These are phyloP conservation scores for Lutjanus campechanus DNA, from an alignment of 2,797 vertebrate species.

Conservation along the genomic window DNA sequence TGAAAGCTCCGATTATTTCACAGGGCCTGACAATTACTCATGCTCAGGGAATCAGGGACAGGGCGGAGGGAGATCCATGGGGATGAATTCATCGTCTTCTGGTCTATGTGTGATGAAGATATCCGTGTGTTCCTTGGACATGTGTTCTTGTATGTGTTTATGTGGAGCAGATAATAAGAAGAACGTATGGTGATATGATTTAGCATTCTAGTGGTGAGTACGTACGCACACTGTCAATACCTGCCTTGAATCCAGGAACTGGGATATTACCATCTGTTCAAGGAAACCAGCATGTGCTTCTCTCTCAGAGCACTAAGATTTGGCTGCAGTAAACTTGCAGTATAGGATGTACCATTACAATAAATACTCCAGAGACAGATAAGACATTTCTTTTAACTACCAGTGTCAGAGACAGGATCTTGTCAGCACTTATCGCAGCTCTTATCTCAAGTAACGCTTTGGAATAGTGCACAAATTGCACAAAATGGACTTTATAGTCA, in stretches of 20 bases:
- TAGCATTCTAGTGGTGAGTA: slow-evolving; percentile 43
- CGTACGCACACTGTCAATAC: slow-evolving; percentile 48
- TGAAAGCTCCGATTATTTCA: slow-evolving; percentile 85
- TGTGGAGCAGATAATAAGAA: slow-evolving; percentile 13
- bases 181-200: slow-evolving; percentile 7
- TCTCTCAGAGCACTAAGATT: slow-evolving; percentile 24
- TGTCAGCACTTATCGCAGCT: slow-evolving; percentile 48
- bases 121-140: slow-evolving; percentile 31
- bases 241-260: slow-evolving; percentile 54
- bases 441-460: slow-evolving; percentile 36
- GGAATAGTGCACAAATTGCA: slow-evolving; percentile 45
- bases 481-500: slow-evolving; percentile 31
- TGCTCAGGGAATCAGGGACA: slow-evolving; percentile 62
- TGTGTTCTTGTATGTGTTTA: slow-evolving; percentile 20
- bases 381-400: slow-evolving; percentile 47
- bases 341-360: slow-evolving; percentile 30
- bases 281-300: slow-evolving; percentile 31
- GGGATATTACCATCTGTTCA: slow-evolving; percentile 64
- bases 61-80: slow-evolving; percentile 43
- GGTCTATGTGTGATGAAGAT: slow-evolving; percentile 41
- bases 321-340: slow-evolving; percentile 25
- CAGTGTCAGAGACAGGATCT: slow-evolving; percentile 31
- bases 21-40: slow-evolving; percentile 80
- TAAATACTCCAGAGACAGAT: slow-evolving; percentile 47
- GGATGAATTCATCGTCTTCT: slow-evolving; percentile 56